These are phyloP conservation scores for Pelagia noctiluca DNA, from an alignment of 30 jellyfish, hydroid and myxozoan species.

Conservation along the genomic window DNA sequence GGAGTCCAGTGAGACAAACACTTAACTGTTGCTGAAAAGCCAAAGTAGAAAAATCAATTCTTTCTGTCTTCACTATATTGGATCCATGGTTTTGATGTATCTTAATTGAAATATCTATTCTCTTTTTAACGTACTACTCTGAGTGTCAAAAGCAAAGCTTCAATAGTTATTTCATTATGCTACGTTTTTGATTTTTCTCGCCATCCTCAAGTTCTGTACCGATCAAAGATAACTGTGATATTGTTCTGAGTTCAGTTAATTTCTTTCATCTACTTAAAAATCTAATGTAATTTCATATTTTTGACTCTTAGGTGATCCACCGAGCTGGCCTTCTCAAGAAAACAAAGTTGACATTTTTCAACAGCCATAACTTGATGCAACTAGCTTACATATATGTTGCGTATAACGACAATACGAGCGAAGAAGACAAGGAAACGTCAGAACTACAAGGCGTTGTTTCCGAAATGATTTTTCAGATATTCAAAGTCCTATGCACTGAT, in stretches of 20 bases:
- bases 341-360: constrained; percentile 77
- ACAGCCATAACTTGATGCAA: constrained; percentile 30
- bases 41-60: too few species aligned
- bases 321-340: constrained; percentile 56
- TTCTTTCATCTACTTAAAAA: too few species aligned
- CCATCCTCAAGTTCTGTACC: too few species aligned
- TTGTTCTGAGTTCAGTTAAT: too few species aligned
- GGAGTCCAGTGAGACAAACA: too few species aligned
- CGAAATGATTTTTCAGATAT: constrained; percentile 20
- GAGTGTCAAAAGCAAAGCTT: too few species aligned
- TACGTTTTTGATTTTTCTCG: too few species aligned
- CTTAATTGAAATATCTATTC: neutral
- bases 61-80: too few species aligned
- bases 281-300: too few species aligned
- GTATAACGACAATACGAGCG: neutral
- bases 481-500: constrained; percentile 62
- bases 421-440: constrained; percentile 7
- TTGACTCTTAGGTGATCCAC: constrained; percentile 77
- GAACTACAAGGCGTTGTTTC: constrained; percentile 11
- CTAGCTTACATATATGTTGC: constrained; percentile 46
- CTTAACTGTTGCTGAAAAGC: neutral
- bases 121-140: neutral
- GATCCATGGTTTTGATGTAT: too few species aligned
- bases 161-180: too few species aligned
- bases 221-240: too few species aligned